Conservation (phyloP, 2,113 vertebrate genomes). For the Raphicerus campestris region DNA sequence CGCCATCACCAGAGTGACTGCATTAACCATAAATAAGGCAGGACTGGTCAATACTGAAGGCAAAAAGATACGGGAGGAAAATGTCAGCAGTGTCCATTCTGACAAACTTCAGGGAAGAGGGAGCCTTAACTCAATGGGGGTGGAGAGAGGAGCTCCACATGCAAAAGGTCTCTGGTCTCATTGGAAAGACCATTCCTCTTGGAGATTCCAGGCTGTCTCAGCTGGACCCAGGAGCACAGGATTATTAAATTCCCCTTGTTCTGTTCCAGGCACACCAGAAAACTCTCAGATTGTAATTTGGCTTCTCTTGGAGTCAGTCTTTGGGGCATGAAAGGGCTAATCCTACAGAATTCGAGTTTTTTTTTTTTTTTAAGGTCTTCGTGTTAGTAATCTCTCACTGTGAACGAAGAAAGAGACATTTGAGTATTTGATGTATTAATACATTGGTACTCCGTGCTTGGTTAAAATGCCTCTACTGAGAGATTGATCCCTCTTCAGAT, state of each 20-base stretch:
- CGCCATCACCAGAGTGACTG: background rate
- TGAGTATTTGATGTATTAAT: background rate
- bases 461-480: background rate
- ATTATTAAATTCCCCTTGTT: background rate
- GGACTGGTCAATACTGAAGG: background rate
- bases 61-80: background rate
- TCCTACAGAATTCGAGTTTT: background rate
- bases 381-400: background rate
- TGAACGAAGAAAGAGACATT: background rate
- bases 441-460: background rate
- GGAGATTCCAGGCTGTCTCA: background rate
- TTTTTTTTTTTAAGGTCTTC: background rate
- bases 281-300: background rate
- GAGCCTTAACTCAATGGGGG: background rate
- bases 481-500: background rate
- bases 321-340: background rate
- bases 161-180: background rate
- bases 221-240: background rate
- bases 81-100: background rate
- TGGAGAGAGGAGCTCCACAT: accelerated
- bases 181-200: background rate
- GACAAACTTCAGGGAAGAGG: background rate
- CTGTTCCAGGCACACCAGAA: background rate
- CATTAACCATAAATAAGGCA: background rate
- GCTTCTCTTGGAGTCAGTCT: background rate